These are phyloP conservation scores for Apodemia zela DNA, from an alignment of 2,888 invertebrate species.

Conservation along the genomic window DNA sequence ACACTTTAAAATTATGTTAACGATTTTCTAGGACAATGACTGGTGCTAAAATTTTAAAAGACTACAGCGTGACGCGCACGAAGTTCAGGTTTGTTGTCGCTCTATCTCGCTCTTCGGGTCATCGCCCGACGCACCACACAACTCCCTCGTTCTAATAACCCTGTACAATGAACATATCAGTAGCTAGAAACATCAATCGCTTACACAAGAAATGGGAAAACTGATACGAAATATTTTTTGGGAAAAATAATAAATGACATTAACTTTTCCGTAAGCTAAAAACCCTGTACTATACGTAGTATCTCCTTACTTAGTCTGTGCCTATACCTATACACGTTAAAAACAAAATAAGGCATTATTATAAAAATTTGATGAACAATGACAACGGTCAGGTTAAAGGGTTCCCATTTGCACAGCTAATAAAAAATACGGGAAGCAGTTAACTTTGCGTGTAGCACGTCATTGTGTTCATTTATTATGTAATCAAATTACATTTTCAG, in stretches of 20 bases:
- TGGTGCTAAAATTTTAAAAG: constrained; percentile 19
- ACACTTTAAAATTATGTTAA: constrained; percentile 7
- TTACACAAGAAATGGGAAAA: constrained; percentile 38
- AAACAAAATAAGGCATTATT: background rate
- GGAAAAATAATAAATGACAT: background rate
- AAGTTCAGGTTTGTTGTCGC: constrained; percentile 77
- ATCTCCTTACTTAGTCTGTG: too few species aligned
- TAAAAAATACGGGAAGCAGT: constrained; percentile 66
- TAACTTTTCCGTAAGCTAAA: background rate
- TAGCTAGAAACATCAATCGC: constrained; percentile 47
- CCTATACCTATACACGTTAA: background rate
- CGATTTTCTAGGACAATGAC: constrained; percentile 14
- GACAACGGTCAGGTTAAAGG: constrained; percentile 43
- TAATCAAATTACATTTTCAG: constrained; percentile 27
- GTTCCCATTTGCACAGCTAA: constrained; percentile 65
- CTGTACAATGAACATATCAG: constrained; percentile 48
- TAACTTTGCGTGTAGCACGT: constrained; percentile 61
- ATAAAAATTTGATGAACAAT: background rate
- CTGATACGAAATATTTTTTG: background rate
- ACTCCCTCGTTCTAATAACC: constrained; percentile 73
- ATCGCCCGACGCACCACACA: constrained; percentile 63
- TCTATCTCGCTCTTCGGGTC: constrained; percentile 73
- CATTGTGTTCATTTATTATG: constrained; percentile 46
- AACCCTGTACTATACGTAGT: background rate
- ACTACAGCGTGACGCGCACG: constrained; percentile 43